Conservation (phyloP, 35 echinoderm and acorn worm genomes). For the Patiria miniata region DNA sequence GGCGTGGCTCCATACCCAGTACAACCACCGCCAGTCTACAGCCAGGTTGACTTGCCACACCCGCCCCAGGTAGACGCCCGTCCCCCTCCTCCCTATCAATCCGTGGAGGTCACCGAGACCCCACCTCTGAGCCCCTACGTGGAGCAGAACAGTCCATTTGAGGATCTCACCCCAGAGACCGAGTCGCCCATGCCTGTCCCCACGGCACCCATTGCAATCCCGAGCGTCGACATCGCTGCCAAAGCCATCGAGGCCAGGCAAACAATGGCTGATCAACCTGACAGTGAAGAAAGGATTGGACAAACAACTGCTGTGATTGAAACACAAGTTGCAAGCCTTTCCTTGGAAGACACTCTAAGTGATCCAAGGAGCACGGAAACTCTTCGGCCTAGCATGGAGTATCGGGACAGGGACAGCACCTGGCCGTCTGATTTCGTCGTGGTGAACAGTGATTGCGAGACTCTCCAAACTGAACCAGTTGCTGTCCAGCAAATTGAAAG, state of each 20-base stretch:
- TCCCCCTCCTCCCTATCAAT: constrained; percentile 39
- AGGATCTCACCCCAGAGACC: neutral
- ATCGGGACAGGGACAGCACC: neutral
- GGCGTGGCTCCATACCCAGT: neutral
- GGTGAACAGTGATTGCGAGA: neutral
- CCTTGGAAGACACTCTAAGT: neutral
- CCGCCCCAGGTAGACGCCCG: neutral
- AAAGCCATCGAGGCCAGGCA: constrained; percentile 3
- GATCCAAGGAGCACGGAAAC: constrained; percentile 27
- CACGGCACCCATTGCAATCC: neutral
- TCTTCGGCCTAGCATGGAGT: neutral
- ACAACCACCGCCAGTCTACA: constrained; percentile 2
- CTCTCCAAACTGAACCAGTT: too few species aligned
- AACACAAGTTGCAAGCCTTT: neutral
- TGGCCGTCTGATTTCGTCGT: neutral
- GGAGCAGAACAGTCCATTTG: neutral
- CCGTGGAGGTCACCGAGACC: neutral
- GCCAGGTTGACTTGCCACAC: neutral
- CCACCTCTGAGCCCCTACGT: neutral
- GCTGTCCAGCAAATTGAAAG: too few species aligned
- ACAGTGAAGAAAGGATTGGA: neutral
- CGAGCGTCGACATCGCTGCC: neutral
- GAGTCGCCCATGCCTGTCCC: neutral
- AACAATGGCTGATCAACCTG: neutral
- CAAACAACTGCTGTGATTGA: constrained; percentile 8